Evolutionary conservation across 2,113 vertebrate genomes (phyloP).

Genomic region (Symphodus melops): DNA sequence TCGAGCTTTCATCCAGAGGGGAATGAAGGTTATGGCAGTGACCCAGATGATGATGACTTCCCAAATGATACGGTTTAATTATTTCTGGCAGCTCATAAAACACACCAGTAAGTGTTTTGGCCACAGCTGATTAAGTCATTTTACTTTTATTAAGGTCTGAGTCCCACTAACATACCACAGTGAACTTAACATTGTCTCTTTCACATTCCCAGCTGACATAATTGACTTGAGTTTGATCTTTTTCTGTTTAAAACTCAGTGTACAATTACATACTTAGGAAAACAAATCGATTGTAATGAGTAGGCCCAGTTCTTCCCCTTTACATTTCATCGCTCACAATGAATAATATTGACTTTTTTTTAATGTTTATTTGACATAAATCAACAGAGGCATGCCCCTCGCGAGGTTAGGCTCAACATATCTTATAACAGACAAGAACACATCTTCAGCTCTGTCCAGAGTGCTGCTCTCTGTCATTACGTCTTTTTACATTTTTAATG

Average conservation of each 20-base stretch:
- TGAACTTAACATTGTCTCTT: not conserved
- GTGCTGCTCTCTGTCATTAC: no score
- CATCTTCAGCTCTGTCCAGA: not conserved
- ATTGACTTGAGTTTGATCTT: not conserved
- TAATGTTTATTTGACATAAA: slow-evolving; percentile 70
- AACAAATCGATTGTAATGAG: not conserved
- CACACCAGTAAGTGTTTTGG: slow-evolving; percentile 45
- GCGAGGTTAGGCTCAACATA: not conserved
- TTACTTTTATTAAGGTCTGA: slow-evolving; percentile 48
- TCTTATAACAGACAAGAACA: not conserved
- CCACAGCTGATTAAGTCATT: slow-evolving; percentile 64
- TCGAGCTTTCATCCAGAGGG: slow-evolving; percentile 8
- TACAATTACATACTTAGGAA: slow-evolving; percentile 6
- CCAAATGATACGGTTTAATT: slow-evolving; percentile 60
- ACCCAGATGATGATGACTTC: slow-evolving; percentile 54
- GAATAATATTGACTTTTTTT: slow-evolving; percentile 68
- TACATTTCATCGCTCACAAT: slow-evolving; percentile 40
- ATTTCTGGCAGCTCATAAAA: slow-evolving; percentile 58
- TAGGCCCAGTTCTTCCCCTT: not conserved
- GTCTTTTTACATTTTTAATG: no score
- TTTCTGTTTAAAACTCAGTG: not conserved
- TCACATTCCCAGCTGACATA: not conserved
- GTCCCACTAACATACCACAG: slow-evolving; percentile 8
- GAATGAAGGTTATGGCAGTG: slow-evolving; percentile 40
- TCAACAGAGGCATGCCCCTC: slow-evolving; percentile 13